phyloP scores from a whole-genome alignment of 2,113 vertebrate species.

The Scalopus aquaticus region DNA sequence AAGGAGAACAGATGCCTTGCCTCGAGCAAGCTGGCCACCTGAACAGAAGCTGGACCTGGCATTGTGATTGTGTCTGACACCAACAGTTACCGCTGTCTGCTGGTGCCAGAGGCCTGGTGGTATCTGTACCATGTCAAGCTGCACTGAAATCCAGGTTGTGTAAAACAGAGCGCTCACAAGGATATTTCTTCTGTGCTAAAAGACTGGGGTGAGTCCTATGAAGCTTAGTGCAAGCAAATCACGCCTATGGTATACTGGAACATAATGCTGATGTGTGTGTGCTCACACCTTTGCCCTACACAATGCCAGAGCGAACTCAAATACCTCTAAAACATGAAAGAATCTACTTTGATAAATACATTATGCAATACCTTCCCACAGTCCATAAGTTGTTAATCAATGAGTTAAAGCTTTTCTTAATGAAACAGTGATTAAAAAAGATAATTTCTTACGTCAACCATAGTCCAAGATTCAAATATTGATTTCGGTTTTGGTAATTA shows the following conservation, averaged over 20 bases:
- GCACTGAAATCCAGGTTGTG: background rate
- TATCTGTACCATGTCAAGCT: background rate
- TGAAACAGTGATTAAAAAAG: slow-evolving; percentile 48
- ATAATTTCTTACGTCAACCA: slow-evolving; percentile 44
- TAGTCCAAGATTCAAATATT: slow-evolving; percentile 64
- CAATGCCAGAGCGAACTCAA: background rate
- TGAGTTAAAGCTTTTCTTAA: slow-evolving; percentile 57
- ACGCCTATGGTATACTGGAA: background rate
- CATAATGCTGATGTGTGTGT: background rate
- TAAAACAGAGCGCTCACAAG: background rate
- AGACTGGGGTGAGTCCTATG: background rate
- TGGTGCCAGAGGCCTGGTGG: background rate
- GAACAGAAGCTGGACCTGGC: background rate
- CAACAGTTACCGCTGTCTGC: background rate
- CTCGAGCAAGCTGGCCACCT: background rate
- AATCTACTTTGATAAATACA: slow-evolving; percentile 18
- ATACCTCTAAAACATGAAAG: background rate
- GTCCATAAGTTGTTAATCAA: slow-evolving; percentile 67
- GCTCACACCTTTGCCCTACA: background rate
- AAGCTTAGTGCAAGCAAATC: background rate
- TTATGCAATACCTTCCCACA: slow-evolving; percentile 25
- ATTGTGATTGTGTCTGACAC: background rate
- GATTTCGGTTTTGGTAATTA: slow-evolving; percentile 60
- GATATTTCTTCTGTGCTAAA: background rate
- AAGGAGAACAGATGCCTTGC: background rate